Base-by-base conservation (phyloP, 1,140 invertebrate species). In the Probaryconus sp. region DNA sequence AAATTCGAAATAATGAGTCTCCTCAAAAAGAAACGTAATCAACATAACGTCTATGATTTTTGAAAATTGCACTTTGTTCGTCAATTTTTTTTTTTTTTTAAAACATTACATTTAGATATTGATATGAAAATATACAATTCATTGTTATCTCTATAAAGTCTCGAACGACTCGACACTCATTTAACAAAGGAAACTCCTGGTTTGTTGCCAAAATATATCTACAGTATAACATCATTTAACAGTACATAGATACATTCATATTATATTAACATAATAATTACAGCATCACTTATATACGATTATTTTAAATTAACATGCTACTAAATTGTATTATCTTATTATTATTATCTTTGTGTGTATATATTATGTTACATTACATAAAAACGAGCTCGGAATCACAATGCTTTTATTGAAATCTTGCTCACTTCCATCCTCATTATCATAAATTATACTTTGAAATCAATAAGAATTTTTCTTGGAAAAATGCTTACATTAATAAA, bases 181-280 rank as follows among this genome's bases (percentile, higher is more conserved):
- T 43, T 10, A 58, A 45, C 28, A 58, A 31, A 13, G 9, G 28
- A 55, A 30, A 14, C 17, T n/a, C 2, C 11, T 16, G 37, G 26
- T 14, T 35, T 10, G 37, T n/a, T 26, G 28, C 20, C 10, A 48
- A 50, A 35, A 61, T 26, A 9, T 30, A 58, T 16, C 56, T 7
- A 42, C 20, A 18, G 31, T 14, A 30, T 40, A 48, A 50, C 13
- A 50, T 50, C 18, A 40, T 40, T 9, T 60, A 61, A 61, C 24
- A 45, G 18, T 38, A 48, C 30, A 43, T 26, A 63, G 60, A 31
- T 51, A 56, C 43, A 56, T 53, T 30, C 2, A 38, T 48, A 35
- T 45, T n/a, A n/a, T n/a, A 30, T 56, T 35, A 67, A 67, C 43
- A 65, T 40, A 5, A 67, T 56, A 67, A 65, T 55, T 65, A 55